phyloP scores from a whole-genome alignment of 2,888 invertebrate genomes.

The Achlya flavicornis region DNA sequence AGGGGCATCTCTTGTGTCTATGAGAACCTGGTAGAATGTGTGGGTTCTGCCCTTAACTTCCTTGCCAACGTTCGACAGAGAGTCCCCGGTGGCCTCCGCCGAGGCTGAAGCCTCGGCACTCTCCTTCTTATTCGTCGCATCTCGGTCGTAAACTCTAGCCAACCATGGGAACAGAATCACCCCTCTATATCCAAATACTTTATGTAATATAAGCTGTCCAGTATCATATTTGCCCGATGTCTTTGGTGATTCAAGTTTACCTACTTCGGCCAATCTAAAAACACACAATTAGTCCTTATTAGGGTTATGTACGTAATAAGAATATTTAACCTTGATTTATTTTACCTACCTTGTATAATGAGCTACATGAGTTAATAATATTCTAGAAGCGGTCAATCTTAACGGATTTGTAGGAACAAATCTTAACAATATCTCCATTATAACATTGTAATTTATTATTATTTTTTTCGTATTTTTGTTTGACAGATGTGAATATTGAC shows the following conservation, averaged over 20 bases:
- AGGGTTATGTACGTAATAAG: constrained; percentile 70
- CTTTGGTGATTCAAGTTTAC: constrained; percentile 94
- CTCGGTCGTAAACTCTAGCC: constrained; percentile 97
- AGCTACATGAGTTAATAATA: constrained; percentile 72
- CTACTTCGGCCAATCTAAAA: constrained; percentile 95
- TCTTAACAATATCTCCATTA: constrained; percentile 81
- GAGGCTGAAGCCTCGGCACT: constrained; percentile 58
- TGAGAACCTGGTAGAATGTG: constrained; percentile 98
- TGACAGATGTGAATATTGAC: constrained; percentile 44
- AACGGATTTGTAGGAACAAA: constrained; percentile 68
- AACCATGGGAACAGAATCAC: constrained; percentile 98
- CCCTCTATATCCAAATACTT: constrained; percentile 98
- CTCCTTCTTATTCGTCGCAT: constrained; percentile 89
- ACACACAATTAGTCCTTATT: constrained; percentile 30
- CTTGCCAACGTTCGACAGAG: constrained; percentile 86
- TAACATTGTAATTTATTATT: constrained; percentile 73
- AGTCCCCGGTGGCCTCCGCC: constrained; percentile 63
- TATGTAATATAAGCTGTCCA: constrained; percentile 97
- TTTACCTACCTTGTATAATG: constrained; percentile 71
- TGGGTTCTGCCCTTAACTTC: constrained; percentile 96
- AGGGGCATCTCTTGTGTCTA: constrained; percentile 98
- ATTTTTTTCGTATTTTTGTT: constrained; percentile 65
- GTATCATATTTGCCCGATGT: constrained; percentile 96
- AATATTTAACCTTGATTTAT: constrained; percentile 22
- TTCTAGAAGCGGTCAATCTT: constrained; percentile 66